A percentile compares a stretch with the other conserved stretches of the same genome.
phyloP scores from a whole-genome alignment of 2,888 invertebrate genomes.

The Coenonympha arcania region DNA sequence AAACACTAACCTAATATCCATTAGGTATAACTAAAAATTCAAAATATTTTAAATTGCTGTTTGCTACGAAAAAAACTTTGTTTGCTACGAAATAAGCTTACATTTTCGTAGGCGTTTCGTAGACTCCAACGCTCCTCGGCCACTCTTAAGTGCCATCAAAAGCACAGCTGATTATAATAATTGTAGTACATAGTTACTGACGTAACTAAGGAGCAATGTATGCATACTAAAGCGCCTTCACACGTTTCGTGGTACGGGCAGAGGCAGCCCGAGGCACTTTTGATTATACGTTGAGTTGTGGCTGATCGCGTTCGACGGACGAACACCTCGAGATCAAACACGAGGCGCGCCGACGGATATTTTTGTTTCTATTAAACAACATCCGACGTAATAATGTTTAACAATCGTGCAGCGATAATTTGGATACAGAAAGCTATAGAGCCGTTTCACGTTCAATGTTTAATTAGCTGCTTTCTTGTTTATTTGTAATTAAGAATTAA shows the following conservation, averaged over 20 bases:
- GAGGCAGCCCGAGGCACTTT: conserved; percentile 65
- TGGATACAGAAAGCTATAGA: conserved; percentile 48
- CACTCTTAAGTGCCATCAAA: too few relatives aligned
- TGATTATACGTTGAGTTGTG: conserved; percentile 74
- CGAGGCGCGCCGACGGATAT: conserved; percentile 75
- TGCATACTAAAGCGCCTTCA: conserved; percentile 17
- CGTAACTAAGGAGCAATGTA: conserved; percentile 43
- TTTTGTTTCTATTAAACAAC: conserved; percentile 76
- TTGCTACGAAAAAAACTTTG: too few relatives aligned
- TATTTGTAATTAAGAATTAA: not conserved
- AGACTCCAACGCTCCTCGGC: not conserved
- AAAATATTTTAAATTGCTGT: too few relatives aligned
- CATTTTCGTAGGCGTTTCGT: not conserved
- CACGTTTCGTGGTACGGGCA: conserved; percentile 40
- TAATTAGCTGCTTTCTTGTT: not conserved
- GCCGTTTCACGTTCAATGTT: conserved; percentile 4
- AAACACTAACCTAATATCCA: too few relatives aligned
- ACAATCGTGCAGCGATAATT: conserved; percentile 75
- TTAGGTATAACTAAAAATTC: too few relatives aligned
- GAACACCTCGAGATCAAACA: conserved; percentile 76
- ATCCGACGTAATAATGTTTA: conserved; percentile 76
- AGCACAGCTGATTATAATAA: too few relatives aligned
- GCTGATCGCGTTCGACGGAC: conserved; percentile 74
- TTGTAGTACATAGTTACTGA: too few relatives aligned
- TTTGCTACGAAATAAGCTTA: too few relatives aligned